A percentile compares a stretch with the other conserved stretches of the same genome.
These are phyloP conservation scores for Gorsachius magnificus DNA, from an alignment of 2,797 vertebrate genomes.

Conservation along the genomic window DNA sequence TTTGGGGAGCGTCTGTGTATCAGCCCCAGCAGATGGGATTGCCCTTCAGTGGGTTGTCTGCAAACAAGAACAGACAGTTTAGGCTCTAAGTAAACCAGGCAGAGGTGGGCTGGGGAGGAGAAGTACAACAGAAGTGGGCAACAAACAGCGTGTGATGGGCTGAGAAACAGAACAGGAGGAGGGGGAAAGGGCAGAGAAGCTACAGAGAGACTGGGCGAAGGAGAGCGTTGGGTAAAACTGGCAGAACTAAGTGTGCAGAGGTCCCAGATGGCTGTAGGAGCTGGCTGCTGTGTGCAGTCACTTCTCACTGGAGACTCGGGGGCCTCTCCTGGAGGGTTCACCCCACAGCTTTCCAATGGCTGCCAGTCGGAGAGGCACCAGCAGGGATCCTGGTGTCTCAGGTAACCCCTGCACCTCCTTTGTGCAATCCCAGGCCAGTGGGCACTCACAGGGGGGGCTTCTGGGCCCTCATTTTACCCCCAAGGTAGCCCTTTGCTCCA, in stretches of 20 bases:
- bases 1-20: background rate
- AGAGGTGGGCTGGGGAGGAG: background rate
- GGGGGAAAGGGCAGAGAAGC: background rate
- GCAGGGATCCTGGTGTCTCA: background rate
- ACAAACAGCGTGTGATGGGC: background rate
- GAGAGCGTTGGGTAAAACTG: background rate
- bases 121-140: background rate
- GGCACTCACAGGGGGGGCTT: background rate
- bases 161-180: background rate
- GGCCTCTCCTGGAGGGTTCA: background rate
- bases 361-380: background rate
- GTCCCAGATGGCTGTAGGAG: background rate
- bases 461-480: background rate
- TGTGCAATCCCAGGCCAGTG: background rate
- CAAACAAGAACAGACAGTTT: background rate
- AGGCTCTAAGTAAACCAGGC: background rate
- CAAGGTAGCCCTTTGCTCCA: background rate
- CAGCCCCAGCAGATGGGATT: background rate
- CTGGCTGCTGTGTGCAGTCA: background rate
- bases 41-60: background rate
- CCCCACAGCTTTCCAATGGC: background rate
- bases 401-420: background rate
- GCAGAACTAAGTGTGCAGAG: background rate
- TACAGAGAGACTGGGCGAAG: background rate
- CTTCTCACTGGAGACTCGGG: background rate